Conservation (phyloP, 2,888 invertebrate genomes). For the Agrotis segetum region DNA sequence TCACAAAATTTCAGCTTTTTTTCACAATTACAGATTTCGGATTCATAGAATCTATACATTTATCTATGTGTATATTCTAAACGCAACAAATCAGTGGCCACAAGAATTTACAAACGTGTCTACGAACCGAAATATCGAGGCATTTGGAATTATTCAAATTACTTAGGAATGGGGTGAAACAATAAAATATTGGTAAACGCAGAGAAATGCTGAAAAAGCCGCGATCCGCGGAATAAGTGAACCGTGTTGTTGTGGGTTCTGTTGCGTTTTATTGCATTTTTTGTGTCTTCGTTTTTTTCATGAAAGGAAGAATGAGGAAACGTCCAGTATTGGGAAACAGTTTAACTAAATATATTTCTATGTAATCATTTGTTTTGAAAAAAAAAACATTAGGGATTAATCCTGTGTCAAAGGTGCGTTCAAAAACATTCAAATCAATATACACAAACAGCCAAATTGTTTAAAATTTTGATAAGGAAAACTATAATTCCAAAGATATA, state of each 20-base stretch:
- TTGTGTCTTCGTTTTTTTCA: not conserved
- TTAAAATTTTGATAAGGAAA: too few relatives aligned
- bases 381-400: too few relatives aligned
- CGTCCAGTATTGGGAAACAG: not conserved
- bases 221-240: not conserved
- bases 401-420: too few relatives aligned
- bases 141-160: slow-evolving; percentile 55
- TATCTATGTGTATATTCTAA: not conserved
- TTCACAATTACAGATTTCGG: not conserved
- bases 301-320: slow-evolving; percentile 1
- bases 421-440: too few relatives aligned
- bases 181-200: slow-evolving; percentile 20
- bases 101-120: slow-evolving; percentile 24
- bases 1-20: slow-evolving; percentile 8
- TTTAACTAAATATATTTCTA: not conserved
- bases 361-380: too few relatives aligned
- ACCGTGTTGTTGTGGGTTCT: not conserved
- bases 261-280: slow-evolving; percentile 28
- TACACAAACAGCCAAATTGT: too few relatives aligned
- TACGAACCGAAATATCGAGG: slow-evolving; percentile 5
- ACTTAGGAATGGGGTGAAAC: slow-evolving; percentile 6
- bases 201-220: slow-evolving; percentile 33
- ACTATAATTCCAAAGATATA: too few relatives aligned
- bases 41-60: slow-evolving; percentile 7
- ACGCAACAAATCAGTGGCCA: not conserved